phyloP scores from a whole-genome alignment of 2,797 vertebrate species.

The Sebastes hubbsi region DNA sequence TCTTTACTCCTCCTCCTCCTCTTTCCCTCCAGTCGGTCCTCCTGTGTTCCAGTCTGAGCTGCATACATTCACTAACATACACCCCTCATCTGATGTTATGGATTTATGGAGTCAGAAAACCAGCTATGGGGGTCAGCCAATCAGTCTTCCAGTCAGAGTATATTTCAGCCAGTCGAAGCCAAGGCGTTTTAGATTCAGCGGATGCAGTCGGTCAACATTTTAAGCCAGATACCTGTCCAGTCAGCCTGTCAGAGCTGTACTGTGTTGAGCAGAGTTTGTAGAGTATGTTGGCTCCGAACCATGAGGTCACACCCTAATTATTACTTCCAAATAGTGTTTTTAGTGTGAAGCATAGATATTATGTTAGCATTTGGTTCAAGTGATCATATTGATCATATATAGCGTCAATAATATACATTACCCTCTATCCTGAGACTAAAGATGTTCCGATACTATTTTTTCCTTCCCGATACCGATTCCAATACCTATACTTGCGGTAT shows the following conservation, averaged over 20 bases:
- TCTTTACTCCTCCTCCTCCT: neutral
- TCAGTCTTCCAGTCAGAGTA: conserved; percentile 33
- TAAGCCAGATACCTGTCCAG: neutral
- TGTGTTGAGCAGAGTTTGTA: neutral
- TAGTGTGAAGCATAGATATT: neutral
- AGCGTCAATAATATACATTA: neutral
- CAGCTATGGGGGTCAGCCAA: neutral
- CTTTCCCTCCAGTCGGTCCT: neutral
- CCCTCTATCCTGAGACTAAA: neutral
- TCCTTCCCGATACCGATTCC: neutral
- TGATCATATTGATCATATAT: neutral
- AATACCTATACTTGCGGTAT: no score
- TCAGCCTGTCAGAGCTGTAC: neutral
- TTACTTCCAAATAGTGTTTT: neutral
- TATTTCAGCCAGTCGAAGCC: neutral
- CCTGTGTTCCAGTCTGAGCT: neutral
- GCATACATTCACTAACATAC: neutral
- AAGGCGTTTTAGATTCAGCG: neutral
- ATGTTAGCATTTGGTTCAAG: neutral
- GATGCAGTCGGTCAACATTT: conserved; percentile 11
- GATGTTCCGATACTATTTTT: neutral
- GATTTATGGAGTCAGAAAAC: conserved; percentile 13
- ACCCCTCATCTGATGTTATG: conserved; percentile 10
- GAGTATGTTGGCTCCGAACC: neutral
- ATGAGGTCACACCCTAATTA: neutral